Base-by-base conservation (phyloP, 1,140 invertebrate genomes). In the Drosophila ogumai region DNA sequence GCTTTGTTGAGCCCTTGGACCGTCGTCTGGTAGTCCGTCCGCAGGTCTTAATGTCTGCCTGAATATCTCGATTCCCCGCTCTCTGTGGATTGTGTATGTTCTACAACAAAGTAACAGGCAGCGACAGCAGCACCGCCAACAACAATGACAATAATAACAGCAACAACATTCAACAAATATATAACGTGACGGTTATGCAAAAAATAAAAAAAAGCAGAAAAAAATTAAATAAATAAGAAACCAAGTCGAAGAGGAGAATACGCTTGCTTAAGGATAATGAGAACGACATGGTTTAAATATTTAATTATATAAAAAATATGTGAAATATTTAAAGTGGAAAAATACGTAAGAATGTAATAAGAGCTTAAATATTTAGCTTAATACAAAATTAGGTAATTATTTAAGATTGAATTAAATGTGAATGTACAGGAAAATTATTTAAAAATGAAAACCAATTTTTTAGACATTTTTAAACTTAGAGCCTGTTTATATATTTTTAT, bases 81-180 rank as follows among this genome's bases (percentile, higher is more conserved):
- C 47, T 60, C 56, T 19, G 65, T n/a, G 75, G 38, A 65, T 75
- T 63, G 55, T 78, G 77, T 75, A 68, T 87, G 82, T 87, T 87
- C 84, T 77, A 80, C 84, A 87, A 87, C 84, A 87, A 87, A 87
- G 84, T 87, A 82, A 87, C 79, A 87, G 52, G 66, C 81, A 56
- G 63, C 56, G 65, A 50, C 79, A 73, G 36, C 65, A 63, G 50
- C 61, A 41, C 9, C 63, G 60, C 31, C 67, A 74, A 49, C 54
- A 63, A 77, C 40, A 81, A 64, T 43, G 65, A 61, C 58, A 55
- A 60, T 57, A 43, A 43, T 40, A 38, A 17, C 9, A 47, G 13
- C 44, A 49, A 50, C 15, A 49, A 49, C 15, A 49, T 31, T 28
- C 15, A 22, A 34, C 63, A 76, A 56, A 67, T 59, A 76, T 66